Evolutionary conservation across 2,113 vertebrate genomes (phyloP), one percentile per base, ranked within the genome.

Genomic region (Hystrix cristata): DNA sequence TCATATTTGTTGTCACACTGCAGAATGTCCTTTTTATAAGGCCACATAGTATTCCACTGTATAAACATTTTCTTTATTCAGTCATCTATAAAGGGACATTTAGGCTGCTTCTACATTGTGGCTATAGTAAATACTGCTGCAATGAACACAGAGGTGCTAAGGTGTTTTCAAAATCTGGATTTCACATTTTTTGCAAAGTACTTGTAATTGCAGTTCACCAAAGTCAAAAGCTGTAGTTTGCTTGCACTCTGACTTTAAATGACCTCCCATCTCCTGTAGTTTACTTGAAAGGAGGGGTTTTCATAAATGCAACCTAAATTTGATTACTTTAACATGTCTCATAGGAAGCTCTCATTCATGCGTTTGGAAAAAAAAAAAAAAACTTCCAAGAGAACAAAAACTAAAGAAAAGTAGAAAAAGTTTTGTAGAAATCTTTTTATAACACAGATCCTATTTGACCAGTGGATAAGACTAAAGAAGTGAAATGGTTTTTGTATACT

Each of bases 261-360:
- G 80, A 91, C 12, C 5, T 12, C 14, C 46, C 14, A 3, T 55
- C 18, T 57, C 34, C 62, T 91, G 21, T 34, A 21, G 14, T 85
- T 94, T 89, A 69, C 21, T 82, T 94, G 67, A 27, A 86, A 94
- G 59, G 51, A 83, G 16, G 59, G 10, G 14, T 89, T 93, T 80
- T 96, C 43, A 53, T 89, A 78, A 85, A 89, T 82, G 48, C 59
- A 80, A 78, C 57, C 13, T 82, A 82, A 95, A 89, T 74, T 78
- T 96, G 51, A 90, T 87, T 82, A 18, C 19, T 67, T 67, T 90
- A 90, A 76, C 71, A 89, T 76, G 8, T 48, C 78, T 95, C 55
- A 38, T 1, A 48, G 72, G 34, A 79, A 95, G 18, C 25, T 95
- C 31, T 83, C 31, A 27, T 80, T 91, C 13, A 95, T 78, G 81